These are phyloP conservation scores for fruit fly (Drosophila melanogaster) DNA, from an alignment of 1,140 invertebrate species.

Conservation along the genomic window Release_6_plus_ISO1_MT NC_004354.4:11050001-11050500, in stretches of 20 bases:
- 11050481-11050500: no score
- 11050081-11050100: background rate
- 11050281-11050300: slow-evolving; percentile 33
- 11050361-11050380: slow-evolving; percentile 26
- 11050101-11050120: background rate
- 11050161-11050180: slow-evolving; percentile 6
- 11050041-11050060: slow-evolving; percentile 21
- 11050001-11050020: slow-evolving; percentile 74
- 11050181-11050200: slow-evolving; percentile 26
- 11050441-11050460: slow-evolving; percentile 1
- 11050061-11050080: background rate
- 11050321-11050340: slow-evolving; percentile 13
- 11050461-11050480: no score
- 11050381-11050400: slow-evolving; percentile 63
- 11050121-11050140: background rate
- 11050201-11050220: slow-evolving; percentile 66
- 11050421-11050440: background rate
- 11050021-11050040: slow-evolving; percentile 40
- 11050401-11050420: slow-evolving; percentile 63
- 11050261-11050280: slow-evolving; percentile 17
- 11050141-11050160: slow-evolving; percentile 11
- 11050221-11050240: slow-evolving; percentile 56
- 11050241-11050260: slow-evolving; percentile 29
- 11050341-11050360: slow-evolving; percentile 17
- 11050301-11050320: slow-evolving; percentile 27